phyloP scores from a whole-genome alignment of 2,888 invertebrate genomes.

The Flexamia atlantica region DNA sequence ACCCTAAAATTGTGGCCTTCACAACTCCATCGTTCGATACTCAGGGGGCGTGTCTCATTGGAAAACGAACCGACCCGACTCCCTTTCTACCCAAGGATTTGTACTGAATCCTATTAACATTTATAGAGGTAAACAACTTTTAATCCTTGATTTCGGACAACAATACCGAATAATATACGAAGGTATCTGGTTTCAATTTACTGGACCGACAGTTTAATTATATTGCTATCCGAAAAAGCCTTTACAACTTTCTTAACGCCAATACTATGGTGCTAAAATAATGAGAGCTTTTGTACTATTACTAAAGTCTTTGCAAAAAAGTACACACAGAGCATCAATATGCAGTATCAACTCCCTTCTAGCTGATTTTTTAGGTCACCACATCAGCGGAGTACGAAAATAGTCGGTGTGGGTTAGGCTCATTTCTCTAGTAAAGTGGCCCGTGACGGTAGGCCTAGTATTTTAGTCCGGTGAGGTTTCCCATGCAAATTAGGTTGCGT shows the following conservation, averaged over 20 bases:
- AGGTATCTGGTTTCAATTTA: no score
- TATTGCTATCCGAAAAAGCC: no score
- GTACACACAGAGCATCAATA: neutral
- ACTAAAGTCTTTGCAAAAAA: no score
- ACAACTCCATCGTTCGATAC: constrained; percentile 16
- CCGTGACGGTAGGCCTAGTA: constrained; percentile 51
- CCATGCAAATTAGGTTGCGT: constrained; percentile 34
- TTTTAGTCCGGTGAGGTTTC: constrained; percentile 18
- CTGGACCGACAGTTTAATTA: no score
- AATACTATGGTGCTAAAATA: no score
- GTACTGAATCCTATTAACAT: neutral
- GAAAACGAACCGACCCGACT: neutral
- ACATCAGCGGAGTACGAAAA: constrained; percentile 18
- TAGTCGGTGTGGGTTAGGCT: constrained; percentile 50
- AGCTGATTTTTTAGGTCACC: constrained; percentile 45
- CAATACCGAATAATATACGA: no score
- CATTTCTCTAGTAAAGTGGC: constrained; percentile 44
- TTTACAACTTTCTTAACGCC: no score
- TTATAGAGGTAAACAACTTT: no score
- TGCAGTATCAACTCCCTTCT: constrained; percentile 20
- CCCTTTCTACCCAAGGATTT: constrained; percentile 9
- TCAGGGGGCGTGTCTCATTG: constrained; percentile 1
- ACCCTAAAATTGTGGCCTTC: constrained; percentile 38
- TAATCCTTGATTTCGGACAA: no score
- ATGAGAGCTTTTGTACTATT: no score